Base-by-base conservation (phyloP, 2,797 vertebrate species). In the Amblyraja radiata region DNA sequence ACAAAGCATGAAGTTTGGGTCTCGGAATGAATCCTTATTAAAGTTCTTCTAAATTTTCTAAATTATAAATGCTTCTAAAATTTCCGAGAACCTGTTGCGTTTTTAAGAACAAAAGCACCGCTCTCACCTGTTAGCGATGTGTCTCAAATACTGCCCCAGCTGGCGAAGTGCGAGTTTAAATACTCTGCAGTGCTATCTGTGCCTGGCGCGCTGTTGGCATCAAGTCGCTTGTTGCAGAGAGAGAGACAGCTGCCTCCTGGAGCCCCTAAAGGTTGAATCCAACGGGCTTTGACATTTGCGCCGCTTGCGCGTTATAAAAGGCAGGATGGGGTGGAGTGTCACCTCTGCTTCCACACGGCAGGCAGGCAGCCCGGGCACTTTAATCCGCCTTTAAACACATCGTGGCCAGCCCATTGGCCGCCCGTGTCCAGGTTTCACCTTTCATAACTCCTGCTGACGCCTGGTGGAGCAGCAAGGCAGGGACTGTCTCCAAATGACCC, bases 341-440 rank as follows among this genome's bases (percentile, higher is more conserved):
- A 77, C 76, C 84, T 93, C 86, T 58, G 92, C 39, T 93, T 92
- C 80, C 92, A 86, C 58, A 93, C 88, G 79, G 78, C 93, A 46
- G 39, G 39, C 39, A 2, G 39, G 39, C 46, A 46, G 46, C 39
- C 39, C 39, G 39, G 39, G 39, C 93, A 92, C 93, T 93, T 94
- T 93, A 94, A 54, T 94, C 94, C 95, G 95, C 95, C 96, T 96
- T 97, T 97, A 97, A 97, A 96, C 94, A 95, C 94, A 94, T 58
- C 94, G 94, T 93, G 90, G 94, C 11, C 61, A 94, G 95, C 94
- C 97, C 96, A 97, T 97, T 98, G 97, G 97, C 94, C 96, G 94
- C 39, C 8, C 39, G 93, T 94, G 93, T 93, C 93, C 73, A 74
- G 90, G 90, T 61, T 74, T 68, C 93, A 93, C 83, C 84, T 18